Percentiles rank a stretch among this genome's conserved stretches.
These are phyloP conservation scores for Stegophylla sp. DNA, from an alignment of 2,888 invertebrate species.

Conservation along the genomic window DNA sequence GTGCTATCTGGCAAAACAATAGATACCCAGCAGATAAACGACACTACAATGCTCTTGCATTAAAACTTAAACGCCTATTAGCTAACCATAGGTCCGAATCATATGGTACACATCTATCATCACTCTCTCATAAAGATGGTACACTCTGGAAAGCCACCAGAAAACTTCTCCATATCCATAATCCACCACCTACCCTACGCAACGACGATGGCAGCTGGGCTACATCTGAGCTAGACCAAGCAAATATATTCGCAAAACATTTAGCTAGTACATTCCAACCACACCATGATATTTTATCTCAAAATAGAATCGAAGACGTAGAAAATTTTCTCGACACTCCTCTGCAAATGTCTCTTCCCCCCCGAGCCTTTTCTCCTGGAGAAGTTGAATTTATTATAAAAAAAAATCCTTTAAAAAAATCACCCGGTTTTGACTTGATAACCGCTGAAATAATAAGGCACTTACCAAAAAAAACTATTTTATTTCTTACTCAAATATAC, in stretches of 20 bases:
- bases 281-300: slow-evolving; percentile 28
- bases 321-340: not conserved
- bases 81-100: not conserved
- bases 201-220: not conserved
- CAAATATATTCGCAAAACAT: not conserved
- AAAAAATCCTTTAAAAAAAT: not conserved
- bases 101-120: too few species aligned
- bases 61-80: not conserved
- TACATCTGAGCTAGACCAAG: not conserved
- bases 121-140: not conserved
- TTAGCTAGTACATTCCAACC: slow-evolving; percentile 15
- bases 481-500: slow-evolving; percentile 12
- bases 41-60: not conserved
- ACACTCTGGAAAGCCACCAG: not conserved
- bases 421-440: not conserved
- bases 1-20: not conserved
- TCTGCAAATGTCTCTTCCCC: too few species aligned
- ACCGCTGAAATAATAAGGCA: slow-evolving; percentile 11
- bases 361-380: too few species aligned
- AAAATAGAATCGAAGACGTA: not conserved
- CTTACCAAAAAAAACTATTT: slow-evolving; percentile 16
- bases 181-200: not conserved
- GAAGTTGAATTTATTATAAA: not conserved
- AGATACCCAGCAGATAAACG: too few species aligned
- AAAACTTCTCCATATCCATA: not conserved